Evolutionary conservation across 1,140 invertebrate genomes (phyloP).

Genomic region (Bathynomus jamesi): DNA sequence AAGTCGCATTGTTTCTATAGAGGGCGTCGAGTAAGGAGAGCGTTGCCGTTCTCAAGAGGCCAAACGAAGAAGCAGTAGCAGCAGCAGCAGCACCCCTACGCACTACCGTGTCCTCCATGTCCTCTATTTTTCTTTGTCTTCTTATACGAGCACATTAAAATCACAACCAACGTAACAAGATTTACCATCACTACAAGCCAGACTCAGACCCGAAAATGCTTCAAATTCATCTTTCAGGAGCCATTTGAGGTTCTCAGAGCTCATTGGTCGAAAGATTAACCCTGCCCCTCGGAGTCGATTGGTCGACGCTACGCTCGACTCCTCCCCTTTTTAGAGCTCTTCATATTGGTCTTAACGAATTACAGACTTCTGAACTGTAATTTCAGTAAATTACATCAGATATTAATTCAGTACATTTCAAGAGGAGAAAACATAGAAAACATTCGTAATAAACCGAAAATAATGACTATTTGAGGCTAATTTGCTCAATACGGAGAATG

Average conservation of each 20-base stretch:
- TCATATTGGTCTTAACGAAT: constrained; percentile 30
- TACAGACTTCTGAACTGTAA: constrained; percentile 31
- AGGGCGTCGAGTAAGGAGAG: too few relatives aligned
- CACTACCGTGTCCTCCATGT: too few relatives aligned
- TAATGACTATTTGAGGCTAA: constrained; percentile 32
- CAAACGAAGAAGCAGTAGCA: neutral
- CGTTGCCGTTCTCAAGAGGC: neutral
- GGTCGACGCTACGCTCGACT: constrained; percentile 18
- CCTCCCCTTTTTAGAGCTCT: constrained; percentile 20
- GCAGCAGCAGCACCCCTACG: too few relatives aligned
- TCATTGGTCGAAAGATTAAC: constrained; percentile 21
- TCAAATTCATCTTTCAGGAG: constrained; percentile 34
- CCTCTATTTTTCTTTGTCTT: too few relatives aligned
- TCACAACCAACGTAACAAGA: constrained; percentile 36
- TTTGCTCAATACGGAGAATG: too few relatives aligned
- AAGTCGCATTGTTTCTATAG: too few relatives aligned
- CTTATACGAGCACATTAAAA: constrained; percentile 33
- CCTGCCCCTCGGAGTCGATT: constrained; percentile 20
- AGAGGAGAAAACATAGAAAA: constrained; percentile 32
- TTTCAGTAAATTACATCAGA: constrained; percentile 35
- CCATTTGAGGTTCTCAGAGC: constrained; percentile 22
- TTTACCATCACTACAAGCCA: constrained; percentile 35
- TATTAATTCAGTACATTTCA: constrained; percentile 35
- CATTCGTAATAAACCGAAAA: constrained; percentile 33
- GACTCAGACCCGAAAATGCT: constrained; percentile 32